Conservation (phyloP, 2,888 invertebrate genomes). For the Cephalotes varians region DNA sequence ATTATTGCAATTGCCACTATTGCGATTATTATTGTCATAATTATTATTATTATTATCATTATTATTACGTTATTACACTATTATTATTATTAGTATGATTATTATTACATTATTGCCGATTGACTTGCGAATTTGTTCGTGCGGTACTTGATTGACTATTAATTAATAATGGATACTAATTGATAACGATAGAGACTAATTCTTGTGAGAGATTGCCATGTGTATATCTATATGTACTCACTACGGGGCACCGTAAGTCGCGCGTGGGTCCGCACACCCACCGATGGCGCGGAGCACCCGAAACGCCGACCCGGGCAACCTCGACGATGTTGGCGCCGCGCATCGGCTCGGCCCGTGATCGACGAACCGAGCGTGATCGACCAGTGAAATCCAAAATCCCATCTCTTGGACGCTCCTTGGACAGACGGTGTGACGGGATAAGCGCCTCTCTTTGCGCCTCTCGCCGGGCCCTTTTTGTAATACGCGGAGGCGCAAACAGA, state of each 20-base stretch:
- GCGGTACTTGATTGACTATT: conserved; percentile 82
- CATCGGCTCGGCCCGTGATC: conserved; percentile 58
- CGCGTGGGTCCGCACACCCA: conserved; percentile 69
- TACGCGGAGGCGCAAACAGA: conserved; percentile 75
- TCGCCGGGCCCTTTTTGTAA: conserved; percentile 77
- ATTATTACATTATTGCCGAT: conserved; percentile 71
- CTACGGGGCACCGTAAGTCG: conserved; percentile 81
- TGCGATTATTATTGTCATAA: conserved; percentile 63
- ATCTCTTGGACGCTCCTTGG: not conserved
- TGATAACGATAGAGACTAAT: conserved; percentile 85
- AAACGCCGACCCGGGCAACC: conserved; percentile 82
- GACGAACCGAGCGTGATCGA: conserved; percentile 3
- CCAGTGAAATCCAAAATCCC: not conserved
- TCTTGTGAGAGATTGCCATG: conserved; percentile 85
- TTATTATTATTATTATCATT: conserved; percentile 55
- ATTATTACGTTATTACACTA: conserved; percentile 44
- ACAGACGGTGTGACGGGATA: conserved; percentile 12
- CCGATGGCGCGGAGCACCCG: conserved; percentile 79
- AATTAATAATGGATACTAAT: conserved; percentile 84
- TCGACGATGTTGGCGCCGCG: conserved; percentile 77
- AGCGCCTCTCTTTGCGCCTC: conserved; percentile 73
- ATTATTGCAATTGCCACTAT: conserved; percentile 61
- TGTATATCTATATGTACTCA: conserved; percentile 85
- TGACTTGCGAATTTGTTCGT: conserved; percentile 78
- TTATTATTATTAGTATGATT: conserved; percentile 70